Conservation (phyloP, 2,888 invertebrate genomes). For the Limenitis camilla region DNA sequence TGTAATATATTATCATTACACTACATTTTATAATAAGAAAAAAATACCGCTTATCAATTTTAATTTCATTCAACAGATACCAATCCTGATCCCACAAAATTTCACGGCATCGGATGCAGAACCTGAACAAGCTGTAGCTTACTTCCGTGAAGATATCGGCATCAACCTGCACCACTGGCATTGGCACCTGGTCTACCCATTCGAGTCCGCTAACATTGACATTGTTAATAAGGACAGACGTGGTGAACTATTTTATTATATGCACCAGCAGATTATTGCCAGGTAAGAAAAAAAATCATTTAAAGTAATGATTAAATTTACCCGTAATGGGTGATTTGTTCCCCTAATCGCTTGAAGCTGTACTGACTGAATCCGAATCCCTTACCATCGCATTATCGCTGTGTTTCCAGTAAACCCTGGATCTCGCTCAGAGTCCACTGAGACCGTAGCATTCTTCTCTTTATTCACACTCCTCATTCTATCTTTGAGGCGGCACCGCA, state of each 20-base stretch:
- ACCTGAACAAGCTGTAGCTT: slow-evolving; percentile 86
- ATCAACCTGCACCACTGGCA: slow-evolving; percentile 94
- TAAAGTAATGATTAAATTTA: background rate
- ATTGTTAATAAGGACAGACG: slow-evolving; percentile 82
- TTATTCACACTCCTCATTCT: too few species aligned
- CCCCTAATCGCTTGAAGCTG: too few species aligned
- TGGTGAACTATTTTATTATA: slow-evolving; percentile 86
- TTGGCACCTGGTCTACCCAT: slow-evolving; percentile 92
- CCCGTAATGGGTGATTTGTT: too few species aligned
- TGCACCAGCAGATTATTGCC: slow-evolving; percentile 82
- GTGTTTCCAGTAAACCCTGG: too few species aligned
- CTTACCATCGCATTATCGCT: too few species aligned
- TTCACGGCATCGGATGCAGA: slow-evolving; percentile 84
- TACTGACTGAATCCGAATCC: too few species aligned
- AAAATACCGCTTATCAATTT: too few species aligned
- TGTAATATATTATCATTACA: too few species aligned
- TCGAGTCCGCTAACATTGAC: slow-evolving; percentile 75
- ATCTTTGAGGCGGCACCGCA: too few species aligned
- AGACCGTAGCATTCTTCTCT: too few species aligned
- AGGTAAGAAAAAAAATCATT: slow-evolving; percentile 48
- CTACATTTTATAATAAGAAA: too few species aligned
- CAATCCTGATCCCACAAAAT: slow-evolving; percentile 81
- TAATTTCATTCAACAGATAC: slow-evolving; percentile 57
- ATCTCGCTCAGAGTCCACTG: too few species aligned
- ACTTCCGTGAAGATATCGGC: slow-evolving; percentile 90